Percentiles rank a stretch among this genome's conserved stretches.
phyloP scores from a whole-genome alignment of 2,797 vertebrate genomes.

The Diplodus puntazzo region DNA sequence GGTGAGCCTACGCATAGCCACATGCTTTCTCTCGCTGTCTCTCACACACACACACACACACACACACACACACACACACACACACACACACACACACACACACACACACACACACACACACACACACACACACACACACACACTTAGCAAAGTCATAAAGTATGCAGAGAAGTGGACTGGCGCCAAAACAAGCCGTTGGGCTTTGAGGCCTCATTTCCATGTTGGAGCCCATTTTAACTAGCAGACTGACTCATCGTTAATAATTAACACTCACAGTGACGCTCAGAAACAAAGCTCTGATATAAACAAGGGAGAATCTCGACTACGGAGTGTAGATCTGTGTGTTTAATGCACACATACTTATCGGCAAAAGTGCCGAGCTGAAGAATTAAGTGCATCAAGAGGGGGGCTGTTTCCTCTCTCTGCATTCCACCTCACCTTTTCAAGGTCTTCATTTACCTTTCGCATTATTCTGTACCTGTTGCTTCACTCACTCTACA shows the following conservation, averaged over 20 bases:
- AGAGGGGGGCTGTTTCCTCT: constrained; percentile 3
- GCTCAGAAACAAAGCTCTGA: constrained; percentile 64
- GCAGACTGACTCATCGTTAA: constrained; percentile 75
- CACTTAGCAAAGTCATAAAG: constrained; percentile 62
- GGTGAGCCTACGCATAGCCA: constrained; percentile 40
- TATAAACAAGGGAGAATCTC: constrained; percentile 49
- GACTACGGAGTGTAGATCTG: constrained; percentile 27
- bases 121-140: constrained; percentile 6
- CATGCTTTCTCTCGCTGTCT: constrained; percentile 42
- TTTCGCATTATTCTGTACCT: constrained; percentile 58
- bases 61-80: background rate
- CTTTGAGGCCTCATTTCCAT: constrained; percentile 80
- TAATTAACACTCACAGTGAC: constrained; percentile 78
- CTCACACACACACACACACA: constrained; percentile 9
- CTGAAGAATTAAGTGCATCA: constrained; percentile 35
- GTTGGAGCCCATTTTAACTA: constrained; percentile 76
- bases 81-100: constrained; percentile 7
- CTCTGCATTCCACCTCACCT: constrained; percentile 43
- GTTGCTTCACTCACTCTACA: constrained; percentile 55
- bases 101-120: background rate
- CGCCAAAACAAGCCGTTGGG: constrained; percentile 77
- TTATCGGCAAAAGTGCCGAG: constrained; percentile 2
- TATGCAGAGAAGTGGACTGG: constrained; percentile 73
- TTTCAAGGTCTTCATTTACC: constrained; percentile 69
- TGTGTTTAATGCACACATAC: constrained; percentile 25